phyloP scores from a whole-genome alignment of 1,140 invertebrate genomes.

The Nomia melanderi region DNA sequence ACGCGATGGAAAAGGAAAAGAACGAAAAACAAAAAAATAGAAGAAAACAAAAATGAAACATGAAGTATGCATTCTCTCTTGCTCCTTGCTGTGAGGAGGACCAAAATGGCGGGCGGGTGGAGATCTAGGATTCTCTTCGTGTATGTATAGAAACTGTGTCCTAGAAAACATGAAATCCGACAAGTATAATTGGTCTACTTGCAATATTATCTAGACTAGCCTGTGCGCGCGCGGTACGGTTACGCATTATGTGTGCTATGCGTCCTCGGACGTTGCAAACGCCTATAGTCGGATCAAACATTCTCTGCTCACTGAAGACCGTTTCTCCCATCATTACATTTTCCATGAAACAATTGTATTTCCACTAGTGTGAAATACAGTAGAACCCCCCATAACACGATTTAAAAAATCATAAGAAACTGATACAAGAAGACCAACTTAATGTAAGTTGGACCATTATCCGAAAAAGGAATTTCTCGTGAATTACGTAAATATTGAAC shows the following conservation, averaged over 20 bases:
- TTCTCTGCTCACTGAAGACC: not conserved
- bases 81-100: constrained; percentile 28
- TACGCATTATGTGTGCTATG: constrained; percentile 5
- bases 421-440: too few species aligned
- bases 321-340: not conserved
- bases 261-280: not conserved
- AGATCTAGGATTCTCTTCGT: constrained; percentile 27
- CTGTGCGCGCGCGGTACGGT: constrained; percentile 28
- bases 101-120: constrained; percentile 16
- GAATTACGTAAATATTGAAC: too few species aligned
- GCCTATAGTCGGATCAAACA: not conserved
- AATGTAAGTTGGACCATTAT: too few species aligned
- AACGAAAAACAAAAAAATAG: not conserved
- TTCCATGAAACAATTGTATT: too few species aligned
- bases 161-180: constrained; percentile 45
- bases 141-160: constrained; percentile 15
- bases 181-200: constrained; percentile 35
- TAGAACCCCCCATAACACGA: too few species aligned
- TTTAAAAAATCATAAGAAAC: too few species aligned
- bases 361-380: too few species aligned
- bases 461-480: too few species aligned
- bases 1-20: not conserved
- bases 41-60: not conserved
- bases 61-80: constrained; percentile 31
- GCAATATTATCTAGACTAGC: constrained; percentile 40